Evolutionary conservation across 2,113 vertebrate genomes (phyloP).

Genomic region (Eublepharis macularius): DNA sequence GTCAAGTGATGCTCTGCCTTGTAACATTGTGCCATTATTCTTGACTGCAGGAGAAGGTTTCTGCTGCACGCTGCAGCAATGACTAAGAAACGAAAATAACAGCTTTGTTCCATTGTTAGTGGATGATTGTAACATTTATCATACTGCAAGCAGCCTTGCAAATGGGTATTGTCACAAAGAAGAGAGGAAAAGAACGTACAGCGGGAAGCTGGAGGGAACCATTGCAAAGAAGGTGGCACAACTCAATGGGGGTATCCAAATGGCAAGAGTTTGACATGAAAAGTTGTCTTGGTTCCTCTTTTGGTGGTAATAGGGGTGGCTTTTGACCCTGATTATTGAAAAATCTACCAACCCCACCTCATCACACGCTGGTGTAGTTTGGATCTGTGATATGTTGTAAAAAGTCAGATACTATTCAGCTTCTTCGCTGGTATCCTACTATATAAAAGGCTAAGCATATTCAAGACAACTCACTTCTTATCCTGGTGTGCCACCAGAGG

Average conservation of each 20-base stretch:
- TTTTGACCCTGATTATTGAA: background rate
- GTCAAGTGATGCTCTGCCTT: too few species aligned
- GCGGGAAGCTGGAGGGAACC: background rate
- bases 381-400: background rate
- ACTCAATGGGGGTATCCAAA: background rate
- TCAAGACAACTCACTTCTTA: too few species aligned
- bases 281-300: background rate
- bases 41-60: background rate
- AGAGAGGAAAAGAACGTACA: background rate
- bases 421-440: too few species aligned
- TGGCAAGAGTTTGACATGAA: background rate
- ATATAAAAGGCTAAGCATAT: too few species aligned
- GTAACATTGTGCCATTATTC: background rate
- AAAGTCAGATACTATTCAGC: too few species aligned
- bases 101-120: background rate
- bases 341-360: background rate
- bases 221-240: too few species aligned
- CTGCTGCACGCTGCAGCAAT: background rate
- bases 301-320: too few species aligned
- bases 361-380: background rate
- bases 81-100: background rate
- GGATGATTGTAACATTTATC: background rate
- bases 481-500: too few species aligned
- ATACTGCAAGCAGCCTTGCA: background rate
- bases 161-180: background rate